Percentiles rank a stretch among this genome's conserved stretches.
phyloP scores from a whole-genome alignment of 2,113 vertebrate genomes.

The Rhabdomys dilectus region DNA sequence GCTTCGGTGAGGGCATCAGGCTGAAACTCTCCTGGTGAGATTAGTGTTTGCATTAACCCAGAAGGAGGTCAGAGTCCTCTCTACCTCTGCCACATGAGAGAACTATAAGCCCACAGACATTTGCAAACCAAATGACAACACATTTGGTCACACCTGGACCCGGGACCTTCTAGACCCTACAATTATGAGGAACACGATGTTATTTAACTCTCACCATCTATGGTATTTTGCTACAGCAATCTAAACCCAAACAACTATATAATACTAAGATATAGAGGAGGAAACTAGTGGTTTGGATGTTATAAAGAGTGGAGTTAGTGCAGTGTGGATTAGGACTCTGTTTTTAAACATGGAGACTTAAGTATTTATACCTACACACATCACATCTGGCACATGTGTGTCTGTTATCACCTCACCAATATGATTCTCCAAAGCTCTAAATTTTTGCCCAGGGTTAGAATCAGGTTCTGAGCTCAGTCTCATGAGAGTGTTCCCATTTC shows the following conservation, averaged over 20 bases:
- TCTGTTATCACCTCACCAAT: background rate
- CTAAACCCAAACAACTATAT: background rate
- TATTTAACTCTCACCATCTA: background rate
- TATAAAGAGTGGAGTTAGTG: background rate
- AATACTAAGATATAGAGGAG: background rate
- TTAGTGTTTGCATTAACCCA: background rate
- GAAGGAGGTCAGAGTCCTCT: background rate
- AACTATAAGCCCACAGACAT: rapidly evolving
- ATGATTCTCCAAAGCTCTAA: background rate
- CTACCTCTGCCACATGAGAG: background rate
- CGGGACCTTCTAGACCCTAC: background rate
- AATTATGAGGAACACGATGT: background rate
- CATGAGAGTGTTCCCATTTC: background rate
- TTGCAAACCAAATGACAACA: background rate
- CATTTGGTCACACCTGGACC: background rate
- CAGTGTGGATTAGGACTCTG: background rate
- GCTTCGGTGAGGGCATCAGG: background rate
- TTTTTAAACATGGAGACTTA: background rate
- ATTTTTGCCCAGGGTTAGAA: too few relatives aligned
- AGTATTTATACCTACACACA: background rate
- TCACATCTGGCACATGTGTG: background rate
- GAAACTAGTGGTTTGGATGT: background rate
- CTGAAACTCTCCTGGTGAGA: background rate
- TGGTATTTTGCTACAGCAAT: background rate
- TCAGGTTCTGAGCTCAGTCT: background rate